Percentiles rank a stretch among this genome's conserved stretches.
These are phyloP conservation scores for Carabus problematicus DNA, from an alignment of 2,888 invertebrate genomes.

Conservation along the genomic window DNA sequence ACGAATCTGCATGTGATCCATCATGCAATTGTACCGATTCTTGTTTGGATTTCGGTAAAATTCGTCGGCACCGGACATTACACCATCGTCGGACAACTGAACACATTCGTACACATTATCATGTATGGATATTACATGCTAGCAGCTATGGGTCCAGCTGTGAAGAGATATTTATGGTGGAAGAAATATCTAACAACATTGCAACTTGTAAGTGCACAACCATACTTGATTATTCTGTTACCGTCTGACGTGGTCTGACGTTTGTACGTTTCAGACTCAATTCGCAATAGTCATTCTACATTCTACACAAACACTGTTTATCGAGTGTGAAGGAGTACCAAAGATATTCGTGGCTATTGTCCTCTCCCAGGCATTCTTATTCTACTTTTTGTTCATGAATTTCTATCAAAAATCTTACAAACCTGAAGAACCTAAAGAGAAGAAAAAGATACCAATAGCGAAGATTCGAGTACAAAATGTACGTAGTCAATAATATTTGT, in stretches of 20 bases:
- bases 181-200: conserved; percentile 85
- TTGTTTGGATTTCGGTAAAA: conserved; percentile 70
- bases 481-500: no score
- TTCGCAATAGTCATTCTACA: conserved; percentile 82
- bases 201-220: conserved; percentile 71
- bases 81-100: conserved; percentile 86
- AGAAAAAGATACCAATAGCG: no score
- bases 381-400: conserved; percentile 84
- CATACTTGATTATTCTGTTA: conserved; percentile 27
- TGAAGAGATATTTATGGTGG: conserved; percentile 89
- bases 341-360: conserved; percentile 84
- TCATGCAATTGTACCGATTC: conserved; percentile 91
- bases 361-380: conserved; percentile 84
- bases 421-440: no score
- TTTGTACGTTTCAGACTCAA: conserved; percentile 71
- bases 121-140: conserved; percentile 90
- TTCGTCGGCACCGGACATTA: conserved; percentile 77
- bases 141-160: conserved; percentile 81
- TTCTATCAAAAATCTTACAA: conserved; percentile 72
- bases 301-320: conserved; percentile 81
- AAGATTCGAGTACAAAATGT: no score
- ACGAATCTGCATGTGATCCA: conserved; percentile 90
- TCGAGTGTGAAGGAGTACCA: conserved; percentile 80
- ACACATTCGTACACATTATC: conserved; percentile 88
- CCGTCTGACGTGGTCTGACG: neutral